Evolutionary conservation across 2,888 invertebrate genomes (phyloP), one percentile per base, ranked within the genome.

Genomic region (Physocephala rufipes): DNA sequence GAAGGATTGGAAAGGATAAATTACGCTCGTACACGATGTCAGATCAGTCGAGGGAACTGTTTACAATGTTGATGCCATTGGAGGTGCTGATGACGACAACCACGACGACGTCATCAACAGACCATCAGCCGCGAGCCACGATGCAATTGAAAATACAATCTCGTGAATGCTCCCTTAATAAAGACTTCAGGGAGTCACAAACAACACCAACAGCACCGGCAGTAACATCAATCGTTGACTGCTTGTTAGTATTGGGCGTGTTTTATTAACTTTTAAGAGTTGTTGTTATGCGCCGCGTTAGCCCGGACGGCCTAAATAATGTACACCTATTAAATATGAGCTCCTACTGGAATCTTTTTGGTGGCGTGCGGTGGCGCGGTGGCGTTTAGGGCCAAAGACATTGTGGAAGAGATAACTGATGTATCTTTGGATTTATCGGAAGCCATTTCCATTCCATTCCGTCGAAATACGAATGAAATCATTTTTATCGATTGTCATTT

Each of bases 171-270:
- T 24, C 12, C 51, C 36, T 36, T 79, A 79, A 82, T 82, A 79
- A 82, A 83, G 82, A 84, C 83, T 83, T 84, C 81, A 82, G 82
- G 83, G 81, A 78, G 79, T 80, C 79, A 79, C 78, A 76, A 75
- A 74, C 75, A 36, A 9, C 36, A 9, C 9, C 36, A 36, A n/a
- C n/a, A n/a, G n/a, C n/a, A n/a, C n/a, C n/a, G n/a, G n/a, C n/a
- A n/a, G n/a, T n/a, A n/a, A 9, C 74, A 76, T 76, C 77, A n/a
- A n/a, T n/a, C n/a, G n/a, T n/a, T 76, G 78, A 77, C 76, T 79
- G 79, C 83, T 84, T 83, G 82, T 82, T 83, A 82, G 83, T 81
- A 81, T 82, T 84, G 82, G 82, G 84, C 84, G 82, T 83, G 81
- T 82, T 84, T 83, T 83, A 83, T 83, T 84, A 83, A 84, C 84